These are phyloP conservation scores for Drosophila austrosaltans DNA, from an alignment of 2,888 invertebrate genomes.

Conservation along the genomic window DNA sequence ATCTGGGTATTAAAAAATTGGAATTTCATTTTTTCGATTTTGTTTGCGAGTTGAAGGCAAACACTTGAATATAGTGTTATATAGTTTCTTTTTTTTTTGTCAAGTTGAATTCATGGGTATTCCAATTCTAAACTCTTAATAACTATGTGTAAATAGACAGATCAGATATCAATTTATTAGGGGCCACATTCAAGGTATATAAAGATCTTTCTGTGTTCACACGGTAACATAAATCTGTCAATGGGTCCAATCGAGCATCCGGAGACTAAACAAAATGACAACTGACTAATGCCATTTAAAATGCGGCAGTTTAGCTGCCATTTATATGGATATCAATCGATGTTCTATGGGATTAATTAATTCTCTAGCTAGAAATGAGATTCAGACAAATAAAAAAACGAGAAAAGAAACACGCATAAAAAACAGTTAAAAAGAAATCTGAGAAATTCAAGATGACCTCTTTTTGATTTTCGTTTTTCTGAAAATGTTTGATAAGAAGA, in stretches of 20 bases:
- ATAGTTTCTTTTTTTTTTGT: background rate
- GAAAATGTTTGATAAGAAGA: slow-evolving; percentile 42
- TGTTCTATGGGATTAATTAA: slow-evolving; percentile 61
- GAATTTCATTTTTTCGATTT: slow-evolving; percentile 20
- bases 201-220: slow-evolving; percentile 21
- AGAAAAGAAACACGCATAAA: slow-evolving; percentile 23
- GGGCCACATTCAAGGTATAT: background rate
- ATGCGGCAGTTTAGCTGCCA: slow-evolving; percentile 57
- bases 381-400: slow-evolving; percentile 47
- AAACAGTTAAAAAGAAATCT: slow-evolving; percentile 57
- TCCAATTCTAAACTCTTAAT: background rate
- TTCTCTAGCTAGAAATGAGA: slow-evolving; percentile 50
- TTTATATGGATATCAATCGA: slow-evolving; percentile 64
- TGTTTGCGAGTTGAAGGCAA: slow-evolving; percentile 59
- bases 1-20: slow-evolving; percentile 31
- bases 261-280: background rate
- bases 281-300: slow-evolving; percentile 62
- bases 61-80: slow-evolving; percentile 43
- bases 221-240: slow-evolving; percentile 61
- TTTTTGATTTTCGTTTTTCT: slow-evolving; percentile 16
- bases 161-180: background rate
- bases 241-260: slow-evolving; percentile 16
- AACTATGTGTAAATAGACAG: slow-evolving; percentile 2
- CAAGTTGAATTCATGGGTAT: background rate
- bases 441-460: slow-evolving; percentile 56